phyloP scores from a whole-genome alignment of 1,140 invertebrate genomes.

The Drosophila oshimai region DNA sequence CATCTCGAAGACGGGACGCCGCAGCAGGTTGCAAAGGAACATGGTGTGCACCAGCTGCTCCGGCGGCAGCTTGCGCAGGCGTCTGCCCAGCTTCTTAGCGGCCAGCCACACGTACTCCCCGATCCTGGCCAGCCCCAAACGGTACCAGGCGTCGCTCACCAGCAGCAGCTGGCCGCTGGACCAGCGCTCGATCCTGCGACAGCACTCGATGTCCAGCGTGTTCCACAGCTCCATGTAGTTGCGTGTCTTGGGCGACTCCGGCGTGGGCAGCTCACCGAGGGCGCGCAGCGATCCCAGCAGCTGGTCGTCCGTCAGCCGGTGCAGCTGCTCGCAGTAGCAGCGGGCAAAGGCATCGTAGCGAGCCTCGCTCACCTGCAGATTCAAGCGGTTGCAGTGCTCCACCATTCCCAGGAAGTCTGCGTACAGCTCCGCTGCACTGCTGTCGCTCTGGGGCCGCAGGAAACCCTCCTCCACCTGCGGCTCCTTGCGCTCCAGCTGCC shows the following conservation, averaged over 20 bases:
- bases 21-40: slow-evolving; percentile 84
- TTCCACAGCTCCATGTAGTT: slow-evolving; percentile 84
- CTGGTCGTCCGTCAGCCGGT: slow-evolving; percentile 82
- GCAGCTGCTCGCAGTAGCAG: slow-evolving; percentile 77
- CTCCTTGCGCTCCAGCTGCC: no score
- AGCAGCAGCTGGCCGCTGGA: slow-evolving; percentile 81
- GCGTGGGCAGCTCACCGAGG: slow-evolving; percentile 76
- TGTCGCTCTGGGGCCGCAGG: neutral
- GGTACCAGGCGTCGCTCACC: slow-evolving; percentile 84
- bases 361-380: slow-evolving; percentile 61
- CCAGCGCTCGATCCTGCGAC: slow-evolving; percentile 81
- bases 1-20: slow-evolving; percentile 82
- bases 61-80: slow-evolving; percentile 82
- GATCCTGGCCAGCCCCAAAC: slow-evolving; percentile 77
- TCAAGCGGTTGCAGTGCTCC: slow-evolving; percentile 58
- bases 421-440: slow-evolving; percentile 58
- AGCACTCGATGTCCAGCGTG: slow-evolving; percentile 84
- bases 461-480: no score
- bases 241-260: slow-evolving; percentile 53
- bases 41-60: slow-evolving; percentile 84
- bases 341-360: slow-evolving; percentile 82
- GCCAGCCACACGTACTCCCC: slow-evolving; percentile 82
- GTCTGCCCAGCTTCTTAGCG: slow-evolving; percentile 83
- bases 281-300: slow-evolving; percentile 74
- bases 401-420: slow-evolving; percentile 76